Evolutionary conservation across 30 jellyfish, hydroid and myxozoan species (phyloP), one percentile per base, ranked within the genome.

Genomic region (Aurelia aurita): DNA sequence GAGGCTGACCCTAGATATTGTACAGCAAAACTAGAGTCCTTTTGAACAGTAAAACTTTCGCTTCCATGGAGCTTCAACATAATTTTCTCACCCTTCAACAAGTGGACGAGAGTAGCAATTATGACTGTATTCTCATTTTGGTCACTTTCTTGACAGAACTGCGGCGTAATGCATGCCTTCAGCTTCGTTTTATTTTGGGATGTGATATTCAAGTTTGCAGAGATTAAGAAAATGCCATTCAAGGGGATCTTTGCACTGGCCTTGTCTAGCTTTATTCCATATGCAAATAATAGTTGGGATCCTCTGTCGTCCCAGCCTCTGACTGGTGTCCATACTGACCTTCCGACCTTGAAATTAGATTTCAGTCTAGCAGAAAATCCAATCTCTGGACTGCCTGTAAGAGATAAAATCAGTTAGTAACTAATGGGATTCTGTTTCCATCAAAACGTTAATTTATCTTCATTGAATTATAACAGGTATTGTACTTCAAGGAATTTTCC

Each of bases 331-430:
- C 59, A 49, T 13, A 3, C 25, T 58, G 53, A 64, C 21, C 65
- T 69, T 7, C 29, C 29, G 57, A 80, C 75, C 9, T 22, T 20
- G 34, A 80, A 23, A 46, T 80, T 44, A 26, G 63, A 13, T n/a
- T 51, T 80, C 65, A 66, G 74, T n/a, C 74, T 66, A 53, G 83
- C 75, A n/a, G 90, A 80, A 49, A 80, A 66, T 16, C 90, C 90
- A 29, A 80, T 80, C 35, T 53, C 90, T 45, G 90, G 90, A 67
- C 75, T 80, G 62, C 85, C 27, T 22, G 11, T 22, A 23, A 62
- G n/a, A 62, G 16, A 22, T 62, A 32, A 67, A 67, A 26, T 18
- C 28, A 67, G 62, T 16, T 13, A 31, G 21, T 26, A 3, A n/a
- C n/a, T 15, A 62, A 25, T 62, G 10, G n/a, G 28, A 62, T 62